Base-by-base conservation (phyloP, 2,113 vertebrate species). In the Willisornis vidua region DNA sequence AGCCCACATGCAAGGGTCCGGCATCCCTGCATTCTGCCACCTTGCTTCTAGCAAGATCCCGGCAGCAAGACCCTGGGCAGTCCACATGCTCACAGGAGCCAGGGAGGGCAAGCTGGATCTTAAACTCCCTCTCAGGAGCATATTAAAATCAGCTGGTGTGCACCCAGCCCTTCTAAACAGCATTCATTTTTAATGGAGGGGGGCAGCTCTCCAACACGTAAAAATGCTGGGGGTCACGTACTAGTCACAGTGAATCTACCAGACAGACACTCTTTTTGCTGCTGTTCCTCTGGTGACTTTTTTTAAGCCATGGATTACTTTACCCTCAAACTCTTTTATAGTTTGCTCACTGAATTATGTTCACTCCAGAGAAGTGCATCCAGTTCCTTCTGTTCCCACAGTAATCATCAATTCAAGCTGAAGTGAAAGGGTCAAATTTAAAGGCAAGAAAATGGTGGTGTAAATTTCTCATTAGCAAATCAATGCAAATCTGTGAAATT, bases 311-410 rank as follows among this genome's bases (percentile, higher is more conserved):
- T 77, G 59, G 76, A 93, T 96, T 97, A 96, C 54, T 85, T 73
- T 83, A 62, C 45, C 13, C 10, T 94, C 48, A 17, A 87, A 96
- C 91, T 81, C 85, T 92, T 96, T 94, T 91, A 95, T 45, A 63
- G 83, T 87, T 96, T 95, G 33, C 79, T 95, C 83, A 72, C 79
- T 95, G 88, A 95, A 94, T 95, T 97, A 90, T 75, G 85, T 86
- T 94, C 90, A 82, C 59, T 94, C 35, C 88, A 78, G 68, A 93
- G 66, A 55, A 82, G 33, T 70, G 72, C 94, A 93, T 96, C 90
- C 71, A 84, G 43, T 85, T 75, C 87, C 71, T 94, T 87, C 95
- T 96, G 67, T 97, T 97, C 94, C 89, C 92, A 97, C 84, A 85
- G 85, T 48, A 89, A 85, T 67, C 85, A 92, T 86, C 91, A 92